Evolutionary conservation across 2,888 invertebrate species (phyloP).

Genomic region (Acholoe squamosa): DNA sequence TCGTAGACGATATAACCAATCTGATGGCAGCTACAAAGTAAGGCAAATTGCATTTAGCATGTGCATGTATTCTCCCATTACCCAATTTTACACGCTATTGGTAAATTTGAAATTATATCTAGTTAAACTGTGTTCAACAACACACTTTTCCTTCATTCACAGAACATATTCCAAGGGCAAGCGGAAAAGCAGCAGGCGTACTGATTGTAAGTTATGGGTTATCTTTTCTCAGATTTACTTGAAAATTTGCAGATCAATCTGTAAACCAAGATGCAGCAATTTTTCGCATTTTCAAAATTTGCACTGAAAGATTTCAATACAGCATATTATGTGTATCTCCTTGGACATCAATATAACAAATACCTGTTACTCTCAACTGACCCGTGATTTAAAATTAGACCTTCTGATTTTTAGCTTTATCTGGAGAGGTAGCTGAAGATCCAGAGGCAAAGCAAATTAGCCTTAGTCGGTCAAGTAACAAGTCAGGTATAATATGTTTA

Average conservation of each 20-base stretch:
- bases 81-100: background rate
- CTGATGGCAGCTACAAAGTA: constrained; percentile 76
- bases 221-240: too few species aligned
- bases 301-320: too few species aligned
- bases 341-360: too few species aligned
- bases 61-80: too few species aligned
- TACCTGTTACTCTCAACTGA: background rate
- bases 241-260: too few species aligned
- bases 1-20: constrained; percentile 77
- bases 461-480: constrained; percentile 29
- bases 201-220: constrained; percentile 63
- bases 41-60: constrained; percentile 55
- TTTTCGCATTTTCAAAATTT: too few species aligned
- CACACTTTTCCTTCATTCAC: background rate
- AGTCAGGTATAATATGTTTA: constrained; percentile 4
- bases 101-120: constrained; percentile 17
- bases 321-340: background rate
- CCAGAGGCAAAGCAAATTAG: constrained; percentile 5
- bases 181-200: constrained; percentile 50
- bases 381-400: background rate
- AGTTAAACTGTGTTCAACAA: background rate
- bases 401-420: background rate
- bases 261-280: too few species aligned
- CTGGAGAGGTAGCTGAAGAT: background rate
- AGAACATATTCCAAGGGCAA: constrained; percentile 36